Evolutionary conservation across 53 echinoderm and acorn worm species (phyloP), one percentile per base, ranked within the genome.

Genomic region (Paracentrotus lividus): DNA sequence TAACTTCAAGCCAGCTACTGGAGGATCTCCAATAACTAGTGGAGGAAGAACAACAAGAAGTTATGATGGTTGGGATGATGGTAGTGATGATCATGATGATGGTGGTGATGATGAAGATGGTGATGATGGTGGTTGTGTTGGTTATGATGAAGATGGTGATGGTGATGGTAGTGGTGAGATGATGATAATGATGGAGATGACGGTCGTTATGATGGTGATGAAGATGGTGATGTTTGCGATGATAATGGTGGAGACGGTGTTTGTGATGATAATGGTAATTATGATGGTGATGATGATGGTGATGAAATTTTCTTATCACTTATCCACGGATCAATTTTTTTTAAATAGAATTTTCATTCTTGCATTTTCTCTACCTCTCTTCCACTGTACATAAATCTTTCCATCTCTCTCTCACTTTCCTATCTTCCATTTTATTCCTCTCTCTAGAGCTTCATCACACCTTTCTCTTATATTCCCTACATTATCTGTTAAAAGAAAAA

Each of bases 341-440:
- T n/a, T n/a, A n/a, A n/a, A n/a, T n/a, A n/a, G n/a, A n/a, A n/a
- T n/a, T n/a, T n/a, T n/a, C n/a, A n/a, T n/a, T n/a, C n/a, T n/a
- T n/a, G n/a, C n/a, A n/a, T n/a, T n/a, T n/a, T n/a, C 38, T 21
- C 77, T 77, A 0, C 42, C 38, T 21, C 1, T 77, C 29, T 77
- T 32, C 42, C 29, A 8, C 52, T 52, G 15, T 52, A 52, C 77
- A 40, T 77, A 36, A 9, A 18, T 77, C 69, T 14, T 29, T 69
- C 69, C 26, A 23, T 23, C 69, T 69, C 69, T 69, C 69, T 69
- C 69, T 69, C 76, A 3, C 5, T 76, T 42, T 76, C 76, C 76
- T 38, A 10, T 13, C 34, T 2, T 76, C 76, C 5, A 14, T 76
- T 27, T 76, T n/a, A n/a, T n/a, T n/a, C n/a, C n/a, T n/a, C n/a